A percentile compares a stretch with the other conserved stretches of the same genome.
Evolutionary conservation across 2,797 vertebrate genomes (phyloP).

Genomic region (Tinamus major): DNA sequence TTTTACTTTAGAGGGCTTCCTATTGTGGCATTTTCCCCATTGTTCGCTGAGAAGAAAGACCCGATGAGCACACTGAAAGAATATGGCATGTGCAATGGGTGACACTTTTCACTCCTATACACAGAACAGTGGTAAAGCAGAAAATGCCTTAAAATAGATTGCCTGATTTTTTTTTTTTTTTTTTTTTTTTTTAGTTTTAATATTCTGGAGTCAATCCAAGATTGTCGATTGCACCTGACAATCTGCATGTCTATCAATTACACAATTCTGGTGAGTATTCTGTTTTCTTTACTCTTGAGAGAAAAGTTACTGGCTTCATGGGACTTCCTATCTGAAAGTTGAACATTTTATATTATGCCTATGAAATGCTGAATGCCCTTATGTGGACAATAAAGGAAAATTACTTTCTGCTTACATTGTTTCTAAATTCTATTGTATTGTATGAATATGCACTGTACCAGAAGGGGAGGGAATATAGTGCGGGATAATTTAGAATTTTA

Average conservation of each 20-base stretch:
- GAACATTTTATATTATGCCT: background rate
- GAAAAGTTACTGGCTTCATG: background rate
- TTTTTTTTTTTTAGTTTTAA: conserved; percentile 32
- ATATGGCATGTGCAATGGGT: conserved; percentile 35
- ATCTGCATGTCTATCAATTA: conserved; percentile 36
- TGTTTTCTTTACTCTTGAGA: background rate
- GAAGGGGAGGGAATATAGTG: background rate
- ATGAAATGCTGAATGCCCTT: background rate
- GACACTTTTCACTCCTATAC: conserved; percentile 47
- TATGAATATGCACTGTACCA: background rate
- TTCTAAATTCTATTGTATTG: background rate
- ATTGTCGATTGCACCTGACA: background rate
- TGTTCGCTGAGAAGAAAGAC: conserved; percentile 74
- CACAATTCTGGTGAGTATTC: background rate
- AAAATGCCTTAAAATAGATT: conserved; percentile 61
- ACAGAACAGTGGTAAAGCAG: conserved; percentile 41
- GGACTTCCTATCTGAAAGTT: background rate
- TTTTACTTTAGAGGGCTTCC: conserved; percentile 72
- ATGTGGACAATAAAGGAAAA: background rate
- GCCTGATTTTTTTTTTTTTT: background rate
- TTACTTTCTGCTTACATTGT: background rate
- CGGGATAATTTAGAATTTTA: background rate
- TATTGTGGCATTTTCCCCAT: conserved; percentile 72
- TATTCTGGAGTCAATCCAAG: conserved; percentile 22
- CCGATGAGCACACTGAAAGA: conserved; percentile 66